Conservation (phyloP, 2,113 vertebrate species). For the Heterotis niloticus region DNA sequence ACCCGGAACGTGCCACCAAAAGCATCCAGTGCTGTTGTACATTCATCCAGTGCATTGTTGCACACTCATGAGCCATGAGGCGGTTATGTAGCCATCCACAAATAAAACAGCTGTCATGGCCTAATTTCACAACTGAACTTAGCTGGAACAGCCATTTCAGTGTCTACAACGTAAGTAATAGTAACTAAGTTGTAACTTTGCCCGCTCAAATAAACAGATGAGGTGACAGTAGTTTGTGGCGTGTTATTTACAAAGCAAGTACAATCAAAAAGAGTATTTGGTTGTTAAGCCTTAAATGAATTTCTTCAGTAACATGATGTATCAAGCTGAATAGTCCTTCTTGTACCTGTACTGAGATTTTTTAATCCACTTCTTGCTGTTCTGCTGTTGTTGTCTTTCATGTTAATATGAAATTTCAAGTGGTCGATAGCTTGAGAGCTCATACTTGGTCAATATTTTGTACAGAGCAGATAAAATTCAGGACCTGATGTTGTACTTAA, state of each 20-base stretch:
- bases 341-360: background rate
- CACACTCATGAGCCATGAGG: too few relatives aligned
- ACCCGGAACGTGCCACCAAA: too few relatives aligned
- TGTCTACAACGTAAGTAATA: too few relatives aligned
- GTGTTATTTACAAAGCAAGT: background rate
- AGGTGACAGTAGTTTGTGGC: background rate
- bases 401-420: background rate
- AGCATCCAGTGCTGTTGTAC: too few relatives aligned
- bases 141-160: too few relatives aligned
- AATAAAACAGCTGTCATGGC: too few relatives aligned
- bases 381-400: background rate
- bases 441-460: background rate
- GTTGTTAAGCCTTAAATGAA: background rate
- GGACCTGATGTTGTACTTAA: background rate
- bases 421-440: background rate
- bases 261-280: background rate
- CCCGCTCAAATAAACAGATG: too few relatives aligned
- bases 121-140: too few relatives aligned
- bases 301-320: background rate
- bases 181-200: too few relatives aligned
- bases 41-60: too few relatives aligned
- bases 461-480: background rate
- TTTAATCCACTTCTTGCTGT: background rate
- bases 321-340: background rate
- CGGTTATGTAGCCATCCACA: too few relatives aligned